Conservation (phyloP, 2,888 invertebrate genomes). For the Cerceris rybyensis region DNA sequence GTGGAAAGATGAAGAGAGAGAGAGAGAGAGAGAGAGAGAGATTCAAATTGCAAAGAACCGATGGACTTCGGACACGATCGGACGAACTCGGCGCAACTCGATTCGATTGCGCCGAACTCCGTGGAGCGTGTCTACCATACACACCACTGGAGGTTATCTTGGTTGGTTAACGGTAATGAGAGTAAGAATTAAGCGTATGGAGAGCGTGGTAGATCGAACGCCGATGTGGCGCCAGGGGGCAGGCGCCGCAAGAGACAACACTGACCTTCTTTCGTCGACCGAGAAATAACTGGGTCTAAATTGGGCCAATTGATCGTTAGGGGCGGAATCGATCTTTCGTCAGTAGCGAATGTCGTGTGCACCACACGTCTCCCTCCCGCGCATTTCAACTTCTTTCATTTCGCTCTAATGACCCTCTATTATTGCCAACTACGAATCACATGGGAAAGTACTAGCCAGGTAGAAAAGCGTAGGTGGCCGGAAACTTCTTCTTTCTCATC, state of each 20-base stretch:
- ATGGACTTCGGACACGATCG: neutral
- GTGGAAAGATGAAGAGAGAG: neutral
- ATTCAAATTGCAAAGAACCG: conserved; percentile 6
- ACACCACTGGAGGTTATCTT: conserved; percentile 48
- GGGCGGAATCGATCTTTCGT: conserved; percentile 59
- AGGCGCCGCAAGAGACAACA: conserved; percentile 49
- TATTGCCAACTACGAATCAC: neutral
- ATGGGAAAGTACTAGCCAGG: neutral
- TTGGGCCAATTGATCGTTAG: conserved; percentile 61
- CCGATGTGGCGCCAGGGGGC: conserved; percentile 58
- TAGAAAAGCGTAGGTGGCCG: neutral
- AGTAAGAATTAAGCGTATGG: conserved; percentile 53
- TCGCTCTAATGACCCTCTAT: neutral
- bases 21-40: neutral
- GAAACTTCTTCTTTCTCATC: too few species aligned
- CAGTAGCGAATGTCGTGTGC: conserved; percentile 16
- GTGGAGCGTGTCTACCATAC: conserved; percentile 16
- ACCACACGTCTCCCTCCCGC: neutral
- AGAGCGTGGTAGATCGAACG: conserved; percentile 41
- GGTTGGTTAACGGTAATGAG: conserved; percentile 54
- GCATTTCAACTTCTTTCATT: neutral
- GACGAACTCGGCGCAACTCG: conserved; percentile 19
- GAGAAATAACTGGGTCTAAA: conserved; percentile 61
- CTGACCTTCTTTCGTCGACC: conserved; percentile 62
- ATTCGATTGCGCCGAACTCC: conserved; percentile 15